Evolutionary conservation across 2,113 vertebrate species (phyloP).

Genomic region (Dermatemys mawii): DNA sequence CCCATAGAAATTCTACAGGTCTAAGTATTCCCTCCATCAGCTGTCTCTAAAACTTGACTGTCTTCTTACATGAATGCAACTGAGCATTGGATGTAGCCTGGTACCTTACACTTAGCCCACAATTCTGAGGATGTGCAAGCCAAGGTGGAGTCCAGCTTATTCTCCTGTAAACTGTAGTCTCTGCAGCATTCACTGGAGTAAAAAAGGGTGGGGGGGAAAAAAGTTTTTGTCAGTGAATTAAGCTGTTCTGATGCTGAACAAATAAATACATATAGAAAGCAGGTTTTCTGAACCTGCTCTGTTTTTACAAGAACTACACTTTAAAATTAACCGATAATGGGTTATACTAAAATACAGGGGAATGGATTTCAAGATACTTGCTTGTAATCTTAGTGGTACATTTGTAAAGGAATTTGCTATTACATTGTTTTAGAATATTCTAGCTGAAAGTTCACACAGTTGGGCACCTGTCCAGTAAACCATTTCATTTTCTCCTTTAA

Average conservation of each 20-base stretch:
- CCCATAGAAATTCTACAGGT: neutral
- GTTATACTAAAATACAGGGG: neutral
- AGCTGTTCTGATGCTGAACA: neutral
- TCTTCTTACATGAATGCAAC: neutral
- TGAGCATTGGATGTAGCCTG: neutral
- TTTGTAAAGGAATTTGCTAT: neutral
- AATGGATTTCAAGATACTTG: neutral
- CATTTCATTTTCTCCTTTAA: neutral
- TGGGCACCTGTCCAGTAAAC: neutral
- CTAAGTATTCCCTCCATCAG: neutral
- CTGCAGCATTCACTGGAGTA: neutral
- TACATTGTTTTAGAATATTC: neutral
- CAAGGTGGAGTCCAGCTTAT: slow-evolving; percentile 21
- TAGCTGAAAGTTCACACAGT: neutral
- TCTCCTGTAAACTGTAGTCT: neutral
- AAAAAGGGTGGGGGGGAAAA: too few relatives aligned
- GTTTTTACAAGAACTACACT: neutral
- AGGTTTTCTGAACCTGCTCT: neutral
- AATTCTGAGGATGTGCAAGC: slow-evolving; percentile 25
- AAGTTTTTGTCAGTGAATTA: too few relatives aligned
- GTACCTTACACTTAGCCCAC: neutral
- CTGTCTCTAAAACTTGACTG: neutral
- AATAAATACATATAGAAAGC: neutral
- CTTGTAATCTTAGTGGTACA: neutral
- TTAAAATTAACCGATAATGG: neutral